phyloP scores from a whole-genome alignment of 2,888 invertebrate species.

The Dynastes grantii region DNA sequence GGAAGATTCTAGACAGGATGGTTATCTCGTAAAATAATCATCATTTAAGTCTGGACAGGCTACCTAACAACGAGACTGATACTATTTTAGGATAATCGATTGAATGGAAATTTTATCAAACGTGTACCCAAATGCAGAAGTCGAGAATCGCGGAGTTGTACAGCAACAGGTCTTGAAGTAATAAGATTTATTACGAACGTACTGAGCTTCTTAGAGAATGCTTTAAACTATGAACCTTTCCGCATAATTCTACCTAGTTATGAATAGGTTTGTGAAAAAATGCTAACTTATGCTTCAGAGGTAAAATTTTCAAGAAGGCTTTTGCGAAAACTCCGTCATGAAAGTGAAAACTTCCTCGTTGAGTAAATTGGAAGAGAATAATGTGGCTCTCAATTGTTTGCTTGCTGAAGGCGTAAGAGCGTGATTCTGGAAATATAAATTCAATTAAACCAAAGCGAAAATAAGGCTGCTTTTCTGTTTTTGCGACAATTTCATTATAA shows the following conservation, averaged over 20 bases:
- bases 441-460: conserved; percentile 18
- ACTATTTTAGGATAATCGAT: conserved; percentile 7
- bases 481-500: conserved; percentile 18
- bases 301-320: too few relatives aligned
- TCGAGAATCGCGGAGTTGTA: neutral
- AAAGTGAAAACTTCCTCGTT: too few relatives aligned
- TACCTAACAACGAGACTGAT: too few relatives aligned
- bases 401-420: neutral
- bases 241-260: too few relatives aligned
- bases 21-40: too few relatives aligned
- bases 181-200: conserved; percentile 25
- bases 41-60: too few relatives aligned
- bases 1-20: too few relatives aligned
- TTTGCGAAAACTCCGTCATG: too few relatives aligned
- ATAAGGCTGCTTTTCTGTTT: conserved; percentile 13
- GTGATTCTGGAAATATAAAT: conserved; percentile 15
- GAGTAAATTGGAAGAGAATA: neutral
- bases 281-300: too few relatives aligned
- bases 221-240: too few relatives aligned
- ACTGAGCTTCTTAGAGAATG: neutral
- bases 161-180: conserved; percentile 31
- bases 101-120: conserved; percentile 9
- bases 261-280: too few relatives aligned
- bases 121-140: neutral
- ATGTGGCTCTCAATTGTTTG: neutral